Base-by-base conservation (phyloP, 2,113 vertebrate genomes). In the Nicator chloris region DNA sequence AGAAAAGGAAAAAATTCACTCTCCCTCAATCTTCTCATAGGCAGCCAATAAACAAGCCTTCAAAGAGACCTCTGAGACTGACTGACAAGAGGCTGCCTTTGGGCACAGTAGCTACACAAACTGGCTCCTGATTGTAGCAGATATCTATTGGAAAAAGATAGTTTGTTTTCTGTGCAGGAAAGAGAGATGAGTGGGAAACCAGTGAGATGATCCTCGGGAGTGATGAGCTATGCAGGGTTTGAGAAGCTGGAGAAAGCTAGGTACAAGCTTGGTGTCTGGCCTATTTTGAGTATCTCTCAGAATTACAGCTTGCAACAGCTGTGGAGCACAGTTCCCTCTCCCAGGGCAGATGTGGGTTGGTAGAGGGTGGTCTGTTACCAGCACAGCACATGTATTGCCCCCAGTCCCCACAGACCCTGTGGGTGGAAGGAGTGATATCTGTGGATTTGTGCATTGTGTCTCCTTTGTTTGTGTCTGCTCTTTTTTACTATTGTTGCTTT, bases 61-160 rank as follows among this genome's bases (percentile, higher is more conserved):
- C 90, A 94, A 90, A 82, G 54, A 94, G 82, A 42, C 79, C 93
- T 92, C 59, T 76, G 90, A 90, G 82, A 37, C 45, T 85, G 82
- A 45, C 63, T 92, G 79, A 77, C 33, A 45, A 80, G 60, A 83
- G 50, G 66, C 86, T 1, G 5, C 84, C 63, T 86, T 77, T 77
- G 76, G 92, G 79, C 71, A 83, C 1, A 1, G 70, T 7, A 76
- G 11, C 63, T 90, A 56, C 65, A 82, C 63, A 80, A 80, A 90
- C 54, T 86, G 75, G 45, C 27, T 85, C 66, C 71, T 22, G 59
- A 63, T 13, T 47, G 63, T 22, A 60, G 70, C 45, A 90, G 71
- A 24, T 76, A 70, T 21, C 50, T 82, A 20, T 19, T 85, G 66
- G 82, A 79, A 89, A 44, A 16, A 40, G 13, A 59, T 53, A 39